Base-by-base conservation (phyloP, 2,888 invertebrate genomes). In the Cataglyphis rosenhaueri region DNA sequence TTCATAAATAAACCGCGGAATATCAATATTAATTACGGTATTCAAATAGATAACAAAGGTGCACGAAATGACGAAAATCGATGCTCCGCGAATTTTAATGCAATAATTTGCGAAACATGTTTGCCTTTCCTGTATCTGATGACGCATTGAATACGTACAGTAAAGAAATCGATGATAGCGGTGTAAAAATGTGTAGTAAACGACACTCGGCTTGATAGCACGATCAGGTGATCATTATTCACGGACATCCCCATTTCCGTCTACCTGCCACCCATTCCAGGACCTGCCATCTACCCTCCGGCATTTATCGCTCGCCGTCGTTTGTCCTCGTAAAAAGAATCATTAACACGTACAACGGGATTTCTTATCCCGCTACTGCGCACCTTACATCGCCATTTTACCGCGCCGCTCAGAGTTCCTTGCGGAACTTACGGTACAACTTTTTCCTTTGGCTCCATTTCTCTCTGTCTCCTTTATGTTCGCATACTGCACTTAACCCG, bases 261-360 rank as follows among this genome's bases (percentile, higher is more conserved):
- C 18, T 41, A 21, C 15, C 66, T 32, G 70, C 68, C 75, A 59
- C 41, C 74, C 52, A 44, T 71, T 48, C 62, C 59, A 32, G n/a
- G 38, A n/a, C 44, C 35, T 52, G 48, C 64, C 41, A 35, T 41
- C 85, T 57, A 59, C 68, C 65, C 82, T 74, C 3, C 81, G 15
- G 44, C 85, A 82, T 87, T 88, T 86, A 88, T 87, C 87, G 82
- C 35, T 59, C 75, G 48, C 52, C 70, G 76, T 90, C 90, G 90
- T 88, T 86, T 87, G 85, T 84, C 84, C 85, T 76, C 66, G 84
- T 84, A 89, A 90, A 88, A 90, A 88, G 90, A 87, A 89, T 90
- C 89, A 86, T 90, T 88, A 90, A 90, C 90, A 86, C 81, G 83
- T 83, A 85, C 87, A 66, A 79, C 81, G 81, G 81, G 25, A 85